phyloP scores from a whole-genome alignment of 2,888 invertebrate species.

The Dolichopus griseipennis region DNA sequence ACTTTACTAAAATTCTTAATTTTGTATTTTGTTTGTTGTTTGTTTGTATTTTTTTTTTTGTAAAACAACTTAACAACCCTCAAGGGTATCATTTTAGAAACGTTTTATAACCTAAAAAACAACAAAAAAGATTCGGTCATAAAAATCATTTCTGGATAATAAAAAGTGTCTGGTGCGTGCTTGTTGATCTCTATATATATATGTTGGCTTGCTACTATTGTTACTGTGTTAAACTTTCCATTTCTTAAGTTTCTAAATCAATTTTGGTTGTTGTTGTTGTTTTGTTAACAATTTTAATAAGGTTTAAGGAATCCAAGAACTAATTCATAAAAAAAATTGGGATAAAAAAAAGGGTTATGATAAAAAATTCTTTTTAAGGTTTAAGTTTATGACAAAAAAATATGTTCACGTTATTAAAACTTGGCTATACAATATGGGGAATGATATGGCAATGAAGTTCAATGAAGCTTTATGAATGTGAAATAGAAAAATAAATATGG shows the following conservation, averaged over 20 bases:
- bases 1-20: too few relatives aligned
- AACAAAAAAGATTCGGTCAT: background rate
- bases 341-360: background rate
- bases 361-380: background rate
- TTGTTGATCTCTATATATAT: background rate
- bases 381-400: background rate
- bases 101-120: constrained; percentile 1
- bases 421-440: background rate
- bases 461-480: too few relatives aligned
- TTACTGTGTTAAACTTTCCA: too few relatives aligned
- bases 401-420: background rate
- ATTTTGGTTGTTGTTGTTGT: too few relatives aligned
- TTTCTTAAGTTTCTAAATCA: too few relatives aligned
- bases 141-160: constrained; percentile 3
- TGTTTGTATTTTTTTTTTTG: background rate
- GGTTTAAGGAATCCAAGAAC: background rate
- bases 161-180: constrained; percentile 6
- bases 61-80: constrained; percentile 4
- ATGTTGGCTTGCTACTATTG: too few relatives aligned
- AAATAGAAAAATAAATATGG: too few relatives aligned
- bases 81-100: constrained; percentile 4
- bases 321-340: background rate
- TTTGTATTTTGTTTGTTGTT: background rate
- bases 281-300: background rate
- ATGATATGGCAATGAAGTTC: too few relatives aligned